Base-by-base conservation (phyloP, 1,140 invertebrate species). In the Panagrolaimus sp. region DNA sequence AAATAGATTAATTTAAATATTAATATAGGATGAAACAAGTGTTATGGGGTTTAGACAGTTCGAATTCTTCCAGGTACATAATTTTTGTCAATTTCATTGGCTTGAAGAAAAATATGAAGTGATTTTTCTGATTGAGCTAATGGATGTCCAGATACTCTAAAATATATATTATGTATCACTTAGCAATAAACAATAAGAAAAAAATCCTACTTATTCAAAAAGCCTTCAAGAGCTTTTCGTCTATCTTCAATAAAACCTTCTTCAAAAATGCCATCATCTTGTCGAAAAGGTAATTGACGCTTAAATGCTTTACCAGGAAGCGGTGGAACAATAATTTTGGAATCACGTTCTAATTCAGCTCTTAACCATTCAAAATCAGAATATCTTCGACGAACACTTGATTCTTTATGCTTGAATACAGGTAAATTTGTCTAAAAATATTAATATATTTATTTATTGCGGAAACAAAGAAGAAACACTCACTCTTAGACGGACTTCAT, bases 291-390 rank as follows among this genome's bases (percentile, higher is more conserved):
- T 84, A 99, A 88, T 84, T 98, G 95, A 84, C 94, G 87, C 86
- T 98, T 98, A 89, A 95, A 91, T 21, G 95, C 94, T 88, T 98
- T 98, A 7, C 94, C 93, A 38, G 96, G 96, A 74, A 98, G 86
- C 28, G 93, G 89, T 66, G 96, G 96, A 43, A 98, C 95, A 45
- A 98, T 94, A 87, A 94, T 92, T 88, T 99, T 99, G 86, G 94
- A 98, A 84, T 99, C 96, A 84, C 96, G 88, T 88, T 99, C 96
- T 73, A 99, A 85, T 88, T 99, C 96, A 86, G 93, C 96, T 85
- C 94, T 89, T 58, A 99, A 86, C 96, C 96, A 99, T 87, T 99
- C 96, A 87, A 99, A 99, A 86, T 99, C 96, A 87, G 94, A 97
- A 86, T 98, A 99, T 84, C 96, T 88, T 83, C 96, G 88, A 78